A percentile compares a stretch with the other conserved stretches of the same genome.
Conservation (phyloP, 2,797 vertebrate genomes). For the Danio aesculapii region DNA sequence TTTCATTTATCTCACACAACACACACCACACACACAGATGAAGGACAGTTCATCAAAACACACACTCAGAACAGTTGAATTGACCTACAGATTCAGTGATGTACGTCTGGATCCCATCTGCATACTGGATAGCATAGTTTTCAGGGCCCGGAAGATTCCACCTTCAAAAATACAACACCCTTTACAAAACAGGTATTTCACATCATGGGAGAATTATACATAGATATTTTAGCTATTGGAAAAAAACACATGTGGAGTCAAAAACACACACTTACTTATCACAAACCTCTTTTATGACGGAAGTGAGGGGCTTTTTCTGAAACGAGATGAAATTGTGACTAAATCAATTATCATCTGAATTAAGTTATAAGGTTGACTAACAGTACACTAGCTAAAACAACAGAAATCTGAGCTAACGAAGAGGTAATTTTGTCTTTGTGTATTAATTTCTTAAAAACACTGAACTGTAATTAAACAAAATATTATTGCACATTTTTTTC, state of each 20-base stretch:
- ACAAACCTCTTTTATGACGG: slow-evolving; percentile 94
- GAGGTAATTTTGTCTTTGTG: background rate
- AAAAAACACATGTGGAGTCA: background rate
- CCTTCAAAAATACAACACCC: slow-evolving; percentile 70
- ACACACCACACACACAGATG: background rate
- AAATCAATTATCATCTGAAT: background rate
- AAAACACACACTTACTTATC: slow-evolving; percentile 86
- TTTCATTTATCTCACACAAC: background rate
- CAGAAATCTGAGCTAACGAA: too few species aligned
- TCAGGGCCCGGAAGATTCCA: slow-evolving; percentile 91
- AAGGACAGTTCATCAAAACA: slow-evolving; percentile 9
- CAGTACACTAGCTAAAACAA: background rate
- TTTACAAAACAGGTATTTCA: background rate
- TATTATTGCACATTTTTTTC: too few species aligned
- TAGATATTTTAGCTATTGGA: background rate
- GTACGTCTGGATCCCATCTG: slow-evolving; percentile 90
- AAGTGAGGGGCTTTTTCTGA: slow-evolving; percentile 93
- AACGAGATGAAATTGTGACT: slow-evolving; percentile 53
- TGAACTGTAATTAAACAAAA: too few species aligned
- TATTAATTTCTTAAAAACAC: too few species aligned
- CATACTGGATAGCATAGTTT: slow-evolving; percentile 91
- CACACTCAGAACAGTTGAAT: background rate
- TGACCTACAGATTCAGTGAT: slow-evolving; percentile 93
- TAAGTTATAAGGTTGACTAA: too few species aligned
- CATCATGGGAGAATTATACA: background rate